phyloP scores from a whole-genome alignment of 2,113 vertebrate genomes.

The Nyctereutes procyonoides region DNA sequence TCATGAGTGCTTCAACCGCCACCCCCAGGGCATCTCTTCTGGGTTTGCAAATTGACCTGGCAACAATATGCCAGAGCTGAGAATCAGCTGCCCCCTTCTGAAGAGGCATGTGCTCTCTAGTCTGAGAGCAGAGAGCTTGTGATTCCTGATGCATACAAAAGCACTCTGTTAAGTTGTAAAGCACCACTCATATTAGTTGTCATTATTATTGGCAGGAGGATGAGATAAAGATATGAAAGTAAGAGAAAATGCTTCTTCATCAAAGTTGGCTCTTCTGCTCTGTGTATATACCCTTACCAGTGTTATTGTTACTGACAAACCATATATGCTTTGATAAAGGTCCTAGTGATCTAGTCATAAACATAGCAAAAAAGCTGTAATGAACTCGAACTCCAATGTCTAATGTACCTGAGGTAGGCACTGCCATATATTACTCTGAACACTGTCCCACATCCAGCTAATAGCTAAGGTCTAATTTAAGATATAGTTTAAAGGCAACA shows the following conservation, averaged over 20 bases:
- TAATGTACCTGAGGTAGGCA: not conserved
- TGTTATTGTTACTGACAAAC: constrained; percentile 3
- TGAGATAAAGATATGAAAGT: not conserved
- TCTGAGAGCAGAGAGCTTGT: not conserved
- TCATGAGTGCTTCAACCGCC: not conserved
- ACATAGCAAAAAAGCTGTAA: not conserved
- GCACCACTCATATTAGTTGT: not conserved
- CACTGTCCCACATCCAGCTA: not conserved
- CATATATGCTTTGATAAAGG: not conserved
- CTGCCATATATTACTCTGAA: not conserved
- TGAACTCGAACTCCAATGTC: constrained; percentile 9
- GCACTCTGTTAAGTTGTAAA: constrained; percentile 15
- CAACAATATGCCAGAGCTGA: not conserved
- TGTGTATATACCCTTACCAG: not conserved
- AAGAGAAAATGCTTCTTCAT: not conserved
- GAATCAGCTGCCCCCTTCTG: not conserved
- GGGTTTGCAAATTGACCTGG: not conserved
- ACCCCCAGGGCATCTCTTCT: not conserved
- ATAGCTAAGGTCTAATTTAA: constrained; percentile 52
- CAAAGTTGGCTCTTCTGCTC: not conserved
- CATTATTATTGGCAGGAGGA: not conserved
- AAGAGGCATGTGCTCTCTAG: not conserved
- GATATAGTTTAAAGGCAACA: constrained; percentile 58
- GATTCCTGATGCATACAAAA: constrained; percentile 44
- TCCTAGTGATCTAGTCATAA: not conserved